Evolutionary conservation across 2,113 vertebrate species (phyloP), one percentile per base, ranked within the genome.

Genomic region (Coturnix japonica): DNA sequence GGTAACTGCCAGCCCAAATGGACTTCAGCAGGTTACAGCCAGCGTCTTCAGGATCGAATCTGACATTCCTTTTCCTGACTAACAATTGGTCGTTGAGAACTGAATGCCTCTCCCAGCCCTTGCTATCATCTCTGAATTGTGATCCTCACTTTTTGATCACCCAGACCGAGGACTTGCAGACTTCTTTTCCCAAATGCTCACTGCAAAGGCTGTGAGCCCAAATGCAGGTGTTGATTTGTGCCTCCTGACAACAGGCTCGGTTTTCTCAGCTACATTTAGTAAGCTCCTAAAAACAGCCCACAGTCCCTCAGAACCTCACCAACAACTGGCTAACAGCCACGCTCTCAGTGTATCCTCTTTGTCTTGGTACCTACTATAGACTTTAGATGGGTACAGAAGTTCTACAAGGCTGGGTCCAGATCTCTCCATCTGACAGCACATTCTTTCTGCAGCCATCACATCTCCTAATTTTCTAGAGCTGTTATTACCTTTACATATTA

Each of bases 401-500:
- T 89, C 41, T 85, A n/a, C 41, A 47, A 87, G 49, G 73, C 81
- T 37, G n/a, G 53, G 7, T 83, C 53, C 76, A 85, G 83, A 47
- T 51, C 69, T 90, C 49, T 59, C 69, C 53, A 53, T 71, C 56
- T 82, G 79, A 51, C 30, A 59, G 69, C 81, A 44, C 64, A 53
- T 91, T 77, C 60, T 74, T 76, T 85, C 85, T 85, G 81, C 79
- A 60, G 31, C 79, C 92, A 69, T 67, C 75, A 94, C 0, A 1
- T 91, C 84, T 92, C 69, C 57, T 85, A 8, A 56, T 73, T 76
- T 91, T 64, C 81, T 74, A 57, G 72, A 80, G 73, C 56, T 85
- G 65, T 53, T 96, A 74, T 83, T 95, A 93, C 85, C 81, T 93
- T 89, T 56, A 43, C 54, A 70, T 89, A 60, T 63, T 77, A 76